Evolutionary conservation across 2,888 invertebrate species (phyloP), one percentile per base, ranked within the genome.

Genomic region (Encarsia formosa): DNA sequence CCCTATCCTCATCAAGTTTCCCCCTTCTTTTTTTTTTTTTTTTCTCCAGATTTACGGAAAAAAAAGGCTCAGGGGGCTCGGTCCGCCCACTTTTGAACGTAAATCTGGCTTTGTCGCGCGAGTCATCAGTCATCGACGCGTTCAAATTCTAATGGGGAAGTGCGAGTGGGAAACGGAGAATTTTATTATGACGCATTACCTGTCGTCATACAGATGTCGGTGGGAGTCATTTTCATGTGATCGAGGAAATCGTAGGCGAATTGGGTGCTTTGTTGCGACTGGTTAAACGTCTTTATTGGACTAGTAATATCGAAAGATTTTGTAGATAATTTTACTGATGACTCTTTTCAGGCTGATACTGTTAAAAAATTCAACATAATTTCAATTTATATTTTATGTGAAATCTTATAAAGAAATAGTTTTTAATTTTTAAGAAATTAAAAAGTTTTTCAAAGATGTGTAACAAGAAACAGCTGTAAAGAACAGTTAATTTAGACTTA

Each of bases 161-260:
- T 16, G 5, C 20, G 34, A 22, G 19, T 15, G 41, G 5, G 37
- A 24, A 63, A 61, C 64, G 67, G 69, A 71, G 65, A 60, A 69
- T 71, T 71, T 69, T 71, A 71, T 71, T 71, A 69, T 71, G 71
- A 71, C 63, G 66, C 66, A 71, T 71, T 63, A 63, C 62, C 61
- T 62, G 63, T 64, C 63, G 61, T 65, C 64, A 62, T 40, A 15
- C 38, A 9, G 24, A 16, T 35, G n/a, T 35, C 13, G 34, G n/a
- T 5, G 5, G 1, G 13, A 9, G 8, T 13, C 13, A 9, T 29
- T 29, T 29, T 29, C 29, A 8, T 29, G n/a, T 34, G n/a, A 34
- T 26, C 26, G 26, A 26, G 6, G 11, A 26, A 26, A 26, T 26
- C 11, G 26, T 26, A 11, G 26, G 26, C 6, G 26, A 6, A 6